Base-by-base conservation (phyloP, 2,888 invertebrate genomes). In the Willowsia nigromaculata region DNA sequence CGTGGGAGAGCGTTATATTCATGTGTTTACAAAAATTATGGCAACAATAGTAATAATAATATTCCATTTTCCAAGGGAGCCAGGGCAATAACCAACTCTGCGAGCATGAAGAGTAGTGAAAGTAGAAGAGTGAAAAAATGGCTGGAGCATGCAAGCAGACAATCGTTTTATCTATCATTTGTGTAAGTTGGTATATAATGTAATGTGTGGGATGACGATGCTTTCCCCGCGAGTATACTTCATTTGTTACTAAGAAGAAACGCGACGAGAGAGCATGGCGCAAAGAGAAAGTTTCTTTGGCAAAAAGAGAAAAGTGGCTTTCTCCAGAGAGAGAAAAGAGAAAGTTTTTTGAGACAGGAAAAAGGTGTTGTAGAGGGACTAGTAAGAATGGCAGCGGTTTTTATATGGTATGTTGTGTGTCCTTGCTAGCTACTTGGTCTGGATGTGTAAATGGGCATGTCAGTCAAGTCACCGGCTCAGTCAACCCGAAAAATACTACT, bases 91-190 rank as follows among this genome's bases (percentile, higher is more conserved):
- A 68, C 65, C 33, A 30, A n/a, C n/a, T 47, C 43, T 43, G 40
- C 47, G 53, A 33, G 71, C 18, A 13, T 74, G 47, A 11, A 56
- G n/a, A 33, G 33, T 5, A 33, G 53, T 13, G 43, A 65, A 65
- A 65, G 62, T 65, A 65, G 33, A 15, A 30, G 33, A 37, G 65
- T 18, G 15, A 62, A 30, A 62, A 62, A 62, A 62, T 62, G 62
- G 9, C 1, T 27, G 25, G 27, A 62, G 15, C 62, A 30, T 53
- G 2, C 56, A 84, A 56, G 71, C 22, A 71, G 71, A 71, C 56
- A 74, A 84, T 84, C 53, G 71, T 56, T 59, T 71, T 84, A 84
- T 84, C 71, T 74, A 71, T 74, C 71, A 84, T 84, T 74, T 62
- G n/a, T n/a, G n/a, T n/a, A 82, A 82, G 82, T 59, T 40, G 22